Evolutionary conservation across 2,888 invertebrate genomes (phyloP), one percentile per base, ranked within the genome.

Genomic region (Oligia latruncula): DNA sequence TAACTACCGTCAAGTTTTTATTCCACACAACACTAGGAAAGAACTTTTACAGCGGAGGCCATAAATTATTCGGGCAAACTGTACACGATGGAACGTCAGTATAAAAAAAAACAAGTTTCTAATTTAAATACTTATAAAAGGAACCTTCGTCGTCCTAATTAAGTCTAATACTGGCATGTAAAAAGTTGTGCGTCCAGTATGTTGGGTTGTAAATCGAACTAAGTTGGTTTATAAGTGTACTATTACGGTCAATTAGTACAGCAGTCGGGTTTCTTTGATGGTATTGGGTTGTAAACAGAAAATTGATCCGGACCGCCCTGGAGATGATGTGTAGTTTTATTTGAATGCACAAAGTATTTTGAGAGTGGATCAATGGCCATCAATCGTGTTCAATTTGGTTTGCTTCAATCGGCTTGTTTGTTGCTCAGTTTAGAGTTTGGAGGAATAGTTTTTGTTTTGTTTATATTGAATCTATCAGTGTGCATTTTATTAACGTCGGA

Each of bases 231-330:
- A 89, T 92, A 90, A 92, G 93, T 93, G 93, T 94, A 92, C 93
- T 94, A 95, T 96, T 96, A 96, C 95, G 92, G 94, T 94, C 95
- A 96, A 96, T 96, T 96, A 96, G 95, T 92, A 88, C 90, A 90
- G 89, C 89, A 88, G 88, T 93, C 94, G 95, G 94, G 90, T 91
- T 91, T 92, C 95, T 96, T 96, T 96, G 96, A 96, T 93, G 93
- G 92, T 91, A 92, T 91, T 90, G 92, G 93, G 94, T 92, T 94
- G 94, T 95, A 94, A 95, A 95, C 93, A 95, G 94, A 95, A 96
- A 96, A 96, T 95, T 95, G 95, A 96, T 95, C 94, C 90, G 86
- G 90, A 95, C 95, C 95, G 94, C 96, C 95, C 91, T 87, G 92
- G 86, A 91, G 92, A 80, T 81, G 88, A 77, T 77, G 80, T 78